Evolutionary conservation across 2,113 vertebrate species (phyloP).

Genomic region (Mus spicilegus): DNA sequence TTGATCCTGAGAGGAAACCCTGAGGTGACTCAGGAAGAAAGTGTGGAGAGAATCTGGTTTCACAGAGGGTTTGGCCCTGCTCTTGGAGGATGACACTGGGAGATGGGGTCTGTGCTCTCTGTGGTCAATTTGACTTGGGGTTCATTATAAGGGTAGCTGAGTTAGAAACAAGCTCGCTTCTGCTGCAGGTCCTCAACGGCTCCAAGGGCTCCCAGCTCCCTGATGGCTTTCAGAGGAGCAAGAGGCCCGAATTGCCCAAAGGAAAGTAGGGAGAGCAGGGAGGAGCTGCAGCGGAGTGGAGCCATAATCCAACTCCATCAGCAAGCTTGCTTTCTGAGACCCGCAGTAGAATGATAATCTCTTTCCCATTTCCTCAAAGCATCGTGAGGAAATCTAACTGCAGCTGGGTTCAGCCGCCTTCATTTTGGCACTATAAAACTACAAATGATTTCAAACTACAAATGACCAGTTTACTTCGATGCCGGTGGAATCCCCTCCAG

Average conservation of each 20-base stretch:
- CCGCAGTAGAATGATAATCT: constrained; percentile 59
- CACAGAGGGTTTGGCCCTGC: not conserved
- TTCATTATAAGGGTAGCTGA: not conserved
- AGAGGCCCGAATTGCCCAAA: not conserved
- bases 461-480: constrained; percentile 72
- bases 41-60: not conserved
- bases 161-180: not conserved
- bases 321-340: constrained; percentile 75
- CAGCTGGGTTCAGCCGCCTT: constrained; percentile 63
- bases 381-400: constrained; percentile 59
- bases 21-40: not conserved
- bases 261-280: rapidly evolving
- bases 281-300: not conserved
- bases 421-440: constrained; percentile 71
- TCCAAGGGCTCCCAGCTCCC: not conserved
- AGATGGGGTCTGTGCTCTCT: not conserved
- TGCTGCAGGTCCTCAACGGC: not conserved
- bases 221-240: not conserved
- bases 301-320: not conserved
- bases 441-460: constrained; percentile 74
- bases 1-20: not conserved
- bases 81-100: not conserved
- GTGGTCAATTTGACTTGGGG: not conserved
- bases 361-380: constrained; percentile 75
- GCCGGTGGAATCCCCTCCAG: constrained; percentile 56